These are phyloP conservation scores for Amphiura filiformis DNA, from an alignment of 35 echinoderm and acorn worm genomes.

Conservation along the genomic window DNA sequence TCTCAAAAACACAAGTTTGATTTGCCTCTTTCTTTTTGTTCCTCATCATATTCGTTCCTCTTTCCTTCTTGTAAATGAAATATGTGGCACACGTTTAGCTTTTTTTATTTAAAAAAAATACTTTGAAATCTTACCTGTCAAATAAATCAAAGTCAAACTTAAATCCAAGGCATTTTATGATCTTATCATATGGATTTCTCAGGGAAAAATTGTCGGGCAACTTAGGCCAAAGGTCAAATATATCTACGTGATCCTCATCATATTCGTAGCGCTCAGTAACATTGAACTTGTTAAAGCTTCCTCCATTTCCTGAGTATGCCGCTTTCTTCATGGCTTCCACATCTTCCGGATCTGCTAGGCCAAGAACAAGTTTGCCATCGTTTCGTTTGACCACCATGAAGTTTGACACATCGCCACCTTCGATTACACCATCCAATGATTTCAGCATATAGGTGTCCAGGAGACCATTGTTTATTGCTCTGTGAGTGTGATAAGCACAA, in stretches of 20 bases:
- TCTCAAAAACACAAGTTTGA: too few relatives aligned
- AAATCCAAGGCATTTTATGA: constrained; percentile 93
- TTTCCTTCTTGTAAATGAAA: too few relatives aligned
- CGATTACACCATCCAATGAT: constrained; percentile 76
- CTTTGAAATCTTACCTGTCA: constrained; percentile 77
- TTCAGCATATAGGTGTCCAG: constrained; percentile 94
- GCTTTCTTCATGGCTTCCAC: neutral
- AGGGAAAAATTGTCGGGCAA: constrained; percentile 83
- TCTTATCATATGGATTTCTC: constrained; percentile 75
- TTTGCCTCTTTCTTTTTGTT: too few relatives aligned
- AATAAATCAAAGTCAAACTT: constrained; percentile 87
- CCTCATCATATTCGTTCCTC: too few relatives aligned
- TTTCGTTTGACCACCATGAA: constrained; percentile 36
- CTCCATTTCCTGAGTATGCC: neutral
- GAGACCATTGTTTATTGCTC: constrained; percentile 30
- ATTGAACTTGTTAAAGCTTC: neutral
- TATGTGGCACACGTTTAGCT: too few relatives aligned
- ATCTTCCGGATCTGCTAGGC: neutral
- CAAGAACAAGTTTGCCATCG: constrained; percentile 51
- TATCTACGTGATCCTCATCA: neutral
- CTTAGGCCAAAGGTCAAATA: too few relatives aligned
- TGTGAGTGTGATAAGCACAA: too few relatives aligned
- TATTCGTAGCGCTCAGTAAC: neutral
- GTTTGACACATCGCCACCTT: constrained; percentile 57
- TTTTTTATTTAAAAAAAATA: too few relatives aligned